These are phyloP conservation scores for Goniozus legneri DNA, from an alignment of 1,140 invertebrate genomes.

Conservation along the genomic window DNA sequence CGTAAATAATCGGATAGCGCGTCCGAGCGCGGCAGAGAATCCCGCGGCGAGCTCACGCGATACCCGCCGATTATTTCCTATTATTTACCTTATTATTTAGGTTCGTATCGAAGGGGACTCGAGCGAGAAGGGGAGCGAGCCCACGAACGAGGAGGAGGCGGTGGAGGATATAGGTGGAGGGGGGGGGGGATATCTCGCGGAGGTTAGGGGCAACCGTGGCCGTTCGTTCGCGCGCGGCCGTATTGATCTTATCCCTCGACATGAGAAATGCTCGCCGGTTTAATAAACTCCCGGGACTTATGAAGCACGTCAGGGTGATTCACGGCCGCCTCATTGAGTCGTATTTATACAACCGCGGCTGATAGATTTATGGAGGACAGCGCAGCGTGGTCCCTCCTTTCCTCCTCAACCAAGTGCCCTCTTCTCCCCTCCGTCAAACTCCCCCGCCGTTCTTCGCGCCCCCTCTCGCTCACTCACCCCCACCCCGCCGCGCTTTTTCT, in stretches of 20 bases:
- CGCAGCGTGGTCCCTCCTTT: conserved; percentile 48
- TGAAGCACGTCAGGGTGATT: conserved; percentile 57
- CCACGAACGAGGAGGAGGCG: conserved; percentile 3
- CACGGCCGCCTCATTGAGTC: conserved; percentile 56
- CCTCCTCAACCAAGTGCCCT: conserved; percentile 17
- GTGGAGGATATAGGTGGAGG: conserved; percentile 7
- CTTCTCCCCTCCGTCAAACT: no score
- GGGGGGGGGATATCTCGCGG: conserved; percentile 15
- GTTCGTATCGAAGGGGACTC: conserved; percentile 14
- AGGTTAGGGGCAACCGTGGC: conserved; percentile 42
- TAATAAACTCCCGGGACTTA: conserved; percentile 58
- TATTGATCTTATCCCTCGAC: conserved; percentile 57
- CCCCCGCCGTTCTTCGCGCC: conserved; percentile 13
- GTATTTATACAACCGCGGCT: conserved; percentile 56
- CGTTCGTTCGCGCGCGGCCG: conserved; percentile 40
- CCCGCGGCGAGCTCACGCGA: conserved; percentile 21
- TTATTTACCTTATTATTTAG: conserved; percentile 39
- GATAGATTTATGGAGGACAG: conserved; percentile 57
- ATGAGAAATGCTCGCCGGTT: conserved; percentile 57
- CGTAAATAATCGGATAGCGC: no score
- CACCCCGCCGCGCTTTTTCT: conserved; percentile 7
- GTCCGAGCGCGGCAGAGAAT: no score
- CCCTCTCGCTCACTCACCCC: conserved; percentile 19
- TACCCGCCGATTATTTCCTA: conserved; percentile 32
- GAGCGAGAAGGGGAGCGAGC: conserved; percentile 6